Evolutionary conservation across 2,888 invertebrate species (phyloP).

Genomic region (Zootermopsis nevadensis): DNA sequence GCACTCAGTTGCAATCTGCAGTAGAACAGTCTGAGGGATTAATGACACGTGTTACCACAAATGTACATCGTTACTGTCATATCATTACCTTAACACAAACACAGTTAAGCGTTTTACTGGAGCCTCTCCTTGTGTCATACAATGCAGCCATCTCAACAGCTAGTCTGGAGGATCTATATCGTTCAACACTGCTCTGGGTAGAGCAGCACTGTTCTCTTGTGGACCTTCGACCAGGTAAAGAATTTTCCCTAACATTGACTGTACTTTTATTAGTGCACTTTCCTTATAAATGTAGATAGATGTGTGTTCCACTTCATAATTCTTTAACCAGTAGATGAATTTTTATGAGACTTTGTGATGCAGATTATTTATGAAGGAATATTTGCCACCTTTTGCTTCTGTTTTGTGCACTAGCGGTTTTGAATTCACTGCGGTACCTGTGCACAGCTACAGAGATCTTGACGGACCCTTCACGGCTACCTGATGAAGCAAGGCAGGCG

Average conservation of each 20-base stretch:
- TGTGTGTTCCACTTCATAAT: no score
- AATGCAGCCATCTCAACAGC: constrained; percentile 92
- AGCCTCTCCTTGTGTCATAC: constrained; percentile 90
- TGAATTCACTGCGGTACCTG: constrained; percentile 89
- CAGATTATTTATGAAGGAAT: no score
- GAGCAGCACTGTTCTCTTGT: constrained; percentile 97
- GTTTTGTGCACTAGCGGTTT: constrained; percentile 77
- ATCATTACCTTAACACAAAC: background rate
- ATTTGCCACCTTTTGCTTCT: no score
- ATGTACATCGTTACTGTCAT: background rate
- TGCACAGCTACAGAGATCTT: constrained; percentile 94
- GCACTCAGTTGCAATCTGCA: no score
- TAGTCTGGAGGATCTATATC: constrained; percentile 90
- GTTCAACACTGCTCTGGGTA: constrained; percentile 92
- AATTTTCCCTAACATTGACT: background rate
- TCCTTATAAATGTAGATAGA: no score
- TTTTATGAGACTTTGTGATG: no score
- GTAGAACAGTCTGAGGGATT: no score
- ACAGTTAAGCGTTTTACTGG: constrained; percentile 92
- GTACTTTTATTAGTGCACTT: no score
- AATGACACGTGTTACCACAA: no score
- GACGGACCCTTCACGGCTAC: constrained; percentile 86
- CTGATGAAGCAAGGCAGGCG: constrained; percentile 89
- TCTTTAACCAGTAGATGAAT: no score
- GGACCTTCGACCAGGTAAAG: constrained; percentile 91